Conservation (phyloP, 2,888 invertebrate genomes). For the Drosophila aldrichi region DNA sequence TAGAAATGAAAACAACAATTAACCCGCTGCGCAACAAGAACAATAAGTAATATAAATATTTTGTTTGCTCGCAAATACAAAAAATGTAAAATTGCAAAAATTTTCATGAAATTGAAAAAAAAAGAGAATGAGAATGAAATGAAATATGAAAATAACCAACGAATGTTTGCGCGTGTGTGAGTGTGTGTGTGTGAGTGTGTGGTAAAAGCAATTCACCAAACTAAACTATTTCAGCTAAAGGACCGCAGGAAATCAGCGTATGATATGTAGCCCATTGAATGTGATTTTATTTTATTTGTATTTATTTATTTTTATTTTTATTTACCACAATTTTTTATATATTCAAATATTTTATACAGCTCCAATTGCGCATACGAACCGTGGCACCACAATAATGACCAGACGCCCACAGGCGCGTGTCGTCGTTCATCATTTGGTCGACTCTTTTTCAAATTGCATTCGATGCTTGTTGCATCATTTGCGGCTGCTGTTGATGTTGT, state of each 20-base stretch:
- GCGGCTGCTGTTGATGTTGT: slow-evolving; percentile 13
- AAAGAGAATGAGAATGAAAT: slow-evolving; percentile 12
- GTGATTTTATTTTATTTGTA: not conserved
- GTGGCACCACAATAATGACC: slow-evolving; percentile 27
- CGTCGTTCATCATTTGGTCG: slow-evolving; percentile 60
- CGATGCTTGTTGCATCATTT: slow-evolving; percentile 35
- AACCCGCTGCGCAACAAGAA: slow-evolving; percentile 39
- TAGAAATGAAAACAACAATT: slow-evolving; percentile 33
- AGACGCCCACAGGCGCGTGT: slow-evolving; percentile 36
- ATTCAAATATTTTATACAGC: slow-evolving; percentile 6
- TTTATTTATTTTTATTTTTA: not conserved
- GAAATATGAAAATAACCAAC: slow-evolving; percentile 33
- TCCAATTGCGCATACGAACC: slow-evolving; percentile 55
- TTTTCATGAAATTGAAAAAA: slow-evolving; percentile 20
- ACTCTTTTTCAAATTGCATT: slow-evolving; percentile 38
- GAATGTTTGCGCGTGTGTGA: slow-evolving; percentile 1
- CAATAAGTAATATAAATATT: slow-evolving; percentile 66
- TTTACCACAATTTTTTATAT: slow-evolving; percentile 8
- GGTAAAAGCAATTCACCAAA: slow-evolving; percentile 50
- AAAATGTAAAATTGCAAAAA: slow-evolving; percentile 43
- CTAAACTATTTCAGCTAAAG: slow-evolving; percentile 58
- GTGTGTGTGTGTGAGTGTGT: not conserved
- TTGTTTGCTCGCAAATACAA: slow-evolving; percentile 52
- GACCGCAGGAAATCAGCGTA: slow-evolving; percentile 73
- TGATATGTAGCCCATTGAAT: slow-evolving; percentile 32